These are phyloP conservation scores for Lagria hirta DNA, from an alignment of 2,888 invertebrate genomes.

Conservation along the genomic window DNA sequence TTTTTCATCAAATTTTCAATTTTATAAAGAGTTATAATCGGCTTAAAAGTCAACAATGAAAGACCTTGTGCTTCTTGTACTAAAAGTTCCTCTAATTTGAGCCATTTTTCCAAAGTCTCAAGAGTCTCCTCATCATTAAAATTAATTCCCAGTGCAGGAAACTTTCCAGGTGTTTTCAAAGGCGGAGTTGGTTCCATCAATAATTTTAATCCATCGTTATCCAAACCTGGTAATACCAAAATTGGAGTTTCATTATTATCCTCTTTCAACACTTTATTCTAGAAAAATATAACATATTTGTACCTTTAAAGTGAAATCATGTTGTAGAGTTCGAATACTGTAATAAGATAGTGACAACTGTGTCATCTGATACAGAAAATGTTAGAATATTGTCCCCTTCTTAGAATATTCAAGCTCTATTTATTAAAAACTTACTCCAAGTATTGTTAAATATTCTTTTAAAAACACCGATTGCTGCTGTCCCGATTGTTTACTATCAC, in stretches of 20 bases:
- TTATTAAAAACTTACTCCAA: slow-evolving; percentile 66
- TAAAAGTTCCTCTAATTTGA: slow-evolving; percentile 75
- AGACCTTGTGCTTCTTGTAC: slow-evolving; percentile 69
- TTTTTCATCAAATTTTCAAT: slow-evolving; percentile 64
- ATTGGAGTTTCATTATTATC: slow-evolving; percentile 52
- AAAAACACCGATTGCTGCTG: slow-evolving; percentile 79
- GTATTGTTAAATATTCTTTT: slow-evolving; percentile 82
- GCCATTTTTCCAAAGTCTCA: slow-evolving; percentile 59
- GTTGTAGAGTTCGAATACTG: too few relatives aligned
- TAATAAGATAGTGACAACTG: too few relatives aligned
- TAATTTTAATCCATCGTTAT: slow-evolving; percentile 69
- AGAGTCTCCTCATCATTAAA: slow-evolving; percentile 45
- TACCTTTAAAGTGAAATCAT: slow-evolving; percentile 6
- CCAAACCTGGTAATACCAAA: slow-evolving; percentile 75
- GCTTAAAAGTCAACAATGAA: slow-evolving; percentile 75
- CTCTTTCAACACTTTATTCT: slow-evolving; percentile 51
- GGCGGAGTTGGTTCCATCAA: slow-evolving; percentile 65
- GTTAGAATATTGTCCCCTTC: not conserved
- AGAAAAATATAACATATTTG: slow-evolving; percentile 21
- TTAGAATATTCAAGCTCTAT: too few relatives aligned
- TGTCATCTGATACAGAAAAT: too few relatives aligned
- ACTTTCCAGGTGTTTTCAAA: slow-evolving; percentile 59
- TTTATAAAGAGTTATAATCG: slow-evolving; percentile 73
- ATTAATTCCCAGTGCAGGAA: slow-evolving; percentile 58
- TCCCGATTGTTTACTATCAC: slow-evolving; percentile 69